Evolutionary conservation across 53 echinoderm and acorn worm species (phyloP).

Genomic region (Paracentrotus lividus): DNA sequence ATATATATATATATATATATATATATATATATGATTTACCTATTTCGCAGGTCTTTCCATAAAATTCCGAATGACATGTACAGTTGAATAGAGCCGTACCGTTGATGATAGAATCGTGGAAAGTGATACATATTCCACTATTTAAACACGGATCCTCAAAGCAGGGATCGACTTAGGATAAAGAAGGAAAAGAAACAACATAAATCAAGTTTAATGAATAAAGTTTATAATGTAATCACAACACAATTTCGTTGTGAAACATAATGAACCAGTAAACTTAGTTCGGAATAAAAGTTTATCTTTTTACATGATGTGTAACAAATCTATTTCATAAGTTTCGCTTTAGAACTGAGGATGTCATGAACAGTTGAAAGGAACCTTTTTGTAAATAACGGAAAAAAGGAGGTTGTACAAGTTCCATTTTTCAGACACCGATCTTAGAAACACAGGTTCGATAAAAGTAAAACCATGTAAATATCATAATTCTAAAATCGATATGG

Average conservation of each 20-base stretch:
- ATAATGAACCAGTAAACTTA: no score
- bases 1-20: no score
- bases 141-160: background rate
- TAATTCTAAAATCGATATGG: no score
- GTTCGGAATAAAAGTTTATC: no score
- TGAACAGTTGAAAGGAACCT: background rate
- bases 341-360: background rate
- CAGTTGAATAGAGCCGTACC: background rate
- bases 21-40: background rate
- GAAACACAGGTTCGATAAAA: background rate
- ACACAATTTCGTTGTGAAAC: no score
- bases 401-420: background rate
- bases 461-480: no score
- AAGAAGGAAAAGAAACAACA: no score
- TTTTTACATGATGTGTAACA: no score
- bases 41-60: background rate
- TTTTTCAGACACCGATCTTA: background rate
- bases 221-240: no score
- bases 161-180: background rate
- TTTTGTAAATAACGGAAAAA: background rate
- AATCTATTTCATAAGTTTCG: slow-evolving; percentile 3
- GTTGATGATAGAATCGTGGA: background rate
- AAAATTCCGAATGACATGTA: background rate
- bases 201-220: no score
- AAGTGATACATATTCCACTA: background rate